Base-by-base conservation (phyloP, 2,888 invertebrate species). In the Psylliodes chrysocephalus region DNA sequence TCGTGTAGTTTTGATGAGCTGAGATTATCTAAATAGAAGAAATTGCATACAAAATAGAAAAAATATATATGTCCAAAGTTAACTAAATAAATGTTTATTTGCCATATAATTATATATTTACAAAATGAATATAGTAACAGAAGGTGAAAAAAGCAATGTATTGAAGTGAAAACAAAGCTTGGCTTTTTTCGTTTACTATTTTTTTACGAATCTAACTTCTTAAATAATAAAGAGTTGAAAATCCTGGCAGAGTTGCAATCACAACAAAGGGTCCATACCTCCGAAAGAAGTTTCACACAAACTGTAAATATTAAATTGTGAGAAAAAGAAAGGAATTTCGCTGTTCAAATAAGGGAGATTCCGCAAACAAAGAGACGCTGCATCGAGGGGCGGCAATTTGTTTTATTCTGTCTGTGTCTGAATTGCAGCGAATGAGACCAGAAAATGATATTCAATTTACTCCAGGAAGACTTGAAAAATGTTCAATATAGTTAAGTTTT, bases 301-400 rank as follows among this genome's bases (percentile, higher is more conserved):
- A 49, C 30, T 49, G 49, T 49, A 49, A 49, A 49, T 49, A 49
- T 49, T 28, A 49, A 49, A 49, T 49, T 49, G 14, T n/a, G 15
- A 17, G 49, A 19, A 22, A 47, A 22, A 49, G 49, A 28, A 49
- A 49, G 49, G 28, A 49, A 49, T 28, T 49, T 28, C 6, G 4
- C 15, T 30, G 12, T 14, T 25, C 49, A 28, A 49, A 49, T 49
- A 49, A 49, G 30, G 25, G 25, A 47, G 47, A 47, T 22, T 30
- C 15, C 14, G 14, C 49, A 47, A 49, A 49, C 49, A 49, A 49
- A 49, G 49, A 28, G 22, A 49, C 28, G 49, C 12, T 17, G 46
- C 25, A n/a, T n/a, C n/a, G n/a, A n/a, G n/a, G n/a, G n/a, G 47
- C 22, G 47, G 25, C 47, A 47, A 47, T 47, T 47, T 47, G 30